Evolutionary conservation across 2,888 invertebrate genomes (phyloP), one percentile per base, ranked within the genome.

Genomic region (Gari tellinella): DNA sequence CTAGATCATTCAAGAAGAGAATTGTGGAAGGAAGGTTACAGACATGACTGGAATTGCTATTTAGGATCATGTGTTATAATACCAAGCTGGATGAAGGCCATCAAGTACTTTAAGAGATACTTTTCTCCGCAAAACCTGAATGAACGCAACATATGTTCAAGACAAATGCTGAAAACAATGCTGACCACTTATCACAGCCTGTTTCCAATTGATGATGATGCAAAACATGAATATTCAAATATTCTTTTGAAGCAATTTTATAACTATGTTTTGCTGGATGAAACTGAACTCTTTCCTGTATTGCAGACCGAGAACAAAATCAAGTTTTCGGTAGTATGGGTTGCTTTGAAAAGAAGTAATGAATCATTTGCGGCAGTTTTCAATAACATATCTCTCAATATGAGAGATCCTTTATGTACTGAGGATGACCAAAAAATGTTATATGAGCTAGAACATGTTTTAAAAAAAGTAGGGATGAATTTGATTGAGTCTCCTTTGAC

Each of bases 1-100:
- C 62, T 88, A 21, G 84, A 85, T 43, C 77, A 85, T 63, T 72
- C 83, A 14, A 74, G 86, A 41, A 61, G 78, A 23, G 56, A 56
- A 31, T 52, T 85, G 8, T 80, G 77, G 77, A 49, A 62, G 19
- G 68, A 56, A 19, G 68, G 68, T 21, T 41, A n/a, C 21, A 19
- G 62, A 43, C 41, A 56, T 14, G n/a, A 19, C 7, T 68, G 68
- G 68, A 68, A 68, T 48, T 41, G 48, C 19, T 62, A 19, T 62
- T n/a, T 68, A 4, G 10, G 61, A 15, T 46, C 40, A 12, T 21
- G 37, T 12, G n/a, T 62, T 14, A 31, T 68, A 14, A 56, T 53
- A 31, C 45, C 53, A 23, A 43, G 56, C 26, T 61, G 53, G 17
- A 51, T 48, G 25, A 40, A 25, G 8, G 62, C 56, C 31, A n/a